These are phyloP conservation scores for Takifugu flavidus DNA, from an alignment of 2,113 vertebrate species.

Conservation along the genomic window DNA sequence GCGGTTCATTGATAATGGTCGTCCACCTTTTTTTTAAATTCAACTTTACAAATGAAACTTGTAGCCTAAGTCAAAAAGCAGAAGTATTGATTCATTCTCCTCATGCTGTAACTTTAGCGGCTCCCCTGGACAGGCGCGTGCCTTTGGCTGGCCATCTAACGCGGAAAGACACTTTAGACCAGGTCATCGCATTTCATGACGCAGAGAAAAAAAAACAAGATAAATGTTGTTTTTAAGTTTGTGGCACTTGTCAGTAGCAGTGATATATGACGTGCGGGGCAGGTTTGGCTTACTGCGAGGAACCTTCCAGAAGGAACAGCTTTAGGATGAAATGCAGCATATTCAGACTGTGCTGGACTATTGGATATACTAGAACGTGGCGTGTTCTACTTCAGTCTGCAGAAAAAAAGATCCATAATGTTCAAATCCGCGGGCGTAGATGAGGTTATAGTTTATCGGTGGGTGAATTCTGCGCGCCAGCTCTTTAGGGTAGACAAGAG, in stretches of 20 bases:
- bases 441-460: constrained; percentile 30
- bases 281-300: constrained; percentile 39
- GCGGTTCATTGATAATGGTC: not conserved
- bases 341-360: constrained; percentile 58
- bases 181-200: constrained; percentile 63
- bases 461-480: constrained; percentile 33
- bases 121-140: constrained; percentile 60
- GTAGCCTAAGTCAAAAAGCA: constrained; percentile 51
- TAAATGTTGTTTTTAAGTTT: constrained; percentile 65
- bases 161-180: constrained; percentile 41
- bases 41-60: constrained; percentile 3
- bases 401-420: constrained; percentile 37
- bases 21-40: not conserved
- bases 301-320: constrained; percentile 49
- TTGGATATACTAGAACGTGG: constrained; percentile 67
- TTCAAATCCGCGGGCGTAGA: constrained; percentile 22
- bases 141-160: constrained; percentile 48
- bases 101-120: constrained; percentile 57
- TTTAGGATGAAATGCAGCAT: constrained; percentile 59
- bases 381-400: constrained; percentile 52
- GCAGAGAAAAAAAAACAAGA: constrained; percentile 52
- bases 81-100: constrained; percentile 58
- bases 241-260: constrained; percentile 57
- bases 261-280: constrained; percentile 60
- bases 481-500: constrained; percentile 52